Conservation (phyloP, 2,113 vertebrate genomes). For the Isichthys henryi region DNA sequence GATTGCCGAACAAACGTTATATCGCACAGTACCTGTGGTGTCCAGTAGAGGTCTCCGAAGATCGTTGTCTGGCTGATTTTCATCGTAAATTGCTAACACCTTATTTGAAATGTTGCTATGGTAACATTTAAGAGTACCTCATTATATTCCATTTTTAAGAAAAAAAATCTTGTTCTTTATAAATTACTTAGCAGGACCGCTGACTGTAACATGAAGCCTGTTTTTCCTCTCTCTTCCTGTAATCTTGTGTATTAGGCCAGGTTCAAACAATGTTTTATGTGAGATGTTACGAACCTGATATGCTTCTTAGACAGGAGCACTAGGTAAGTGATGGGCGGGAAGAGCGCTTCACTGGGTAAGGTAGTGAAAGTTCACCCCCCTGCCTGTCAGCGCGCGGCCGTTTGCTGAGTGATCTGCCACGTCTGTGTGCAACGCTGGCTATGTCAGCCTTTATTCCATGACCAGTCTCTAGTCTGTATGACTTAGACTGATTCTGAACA, state of each 20-base stretch:
- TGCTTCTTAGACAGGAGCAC: neutral
- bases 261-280: neutral
- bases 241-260: neutral
- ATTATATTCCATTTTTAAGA: neutral
- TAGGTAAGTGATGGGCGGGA: neutral
- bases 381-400: neutral
- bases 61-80: constrained; percentile 26
- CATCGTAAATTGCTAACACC: neutral
- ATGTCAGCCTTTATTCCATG: neutral
- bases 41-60: constrained; percentile 57
- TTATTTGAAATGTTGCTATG: neutral
- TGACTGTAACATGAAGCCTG: neutral
- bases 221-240: neutral
- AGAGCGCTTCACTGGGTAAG: neutral
- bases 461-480: neutral
- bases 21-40: constrained; percentile 1
- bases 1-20: neutral
- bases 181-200: neutral
- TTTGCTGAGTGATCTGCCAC: neutral
- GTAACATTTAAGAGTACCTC: neutral
- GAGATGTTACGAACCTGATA: neutral
- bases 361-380: neutral
- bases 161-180: neutral
- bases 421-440: neutral
- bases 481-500: neutral